Base-by-base conservation (phyloP, 2,888 invertebrate genomes). In the Plutella xylostella region DNA sequence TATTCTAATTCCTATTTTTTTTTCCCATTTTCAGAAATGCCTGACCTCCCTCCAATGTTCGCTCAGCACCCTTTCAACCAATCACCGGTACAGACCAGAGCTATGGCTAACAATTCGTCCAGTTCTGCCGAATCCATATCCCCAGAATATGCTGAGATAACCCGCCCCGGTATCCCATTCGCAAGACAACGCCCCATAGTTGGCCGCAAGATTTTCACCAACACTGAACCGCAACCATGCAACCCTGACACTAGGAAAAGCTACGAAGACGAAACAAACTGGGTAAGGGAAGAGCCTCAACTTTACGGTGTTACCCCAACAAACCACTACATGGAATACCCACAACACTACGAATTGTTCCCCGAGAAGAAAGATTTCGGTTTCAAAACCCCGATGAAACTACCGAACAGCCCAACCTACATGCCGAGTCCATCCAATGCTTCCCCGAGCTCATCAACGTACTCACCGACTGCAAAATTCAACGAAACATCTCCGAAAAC, bases 71-170 rank as follows among this genome's bases (percentile, higher is more conserved):
- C 42, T 19, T 49, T 20, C 25, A 7, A 34, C 20, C 52, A 52
- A 34, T 65, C 70, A 5, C 63, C 63, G 2, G 60, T 61, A 40
- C 56, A 47, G 20, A 65, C 61, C 18, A 58, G 65, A 0, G 52
- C 58, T 15, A 51, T 51, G 17, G 55, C 60, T 1, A 66, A 64
- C 21, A 65, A 59, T 12, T 80, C 77, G 0, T 78, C 78, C 7
- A 79, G 78, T 45, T 80, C 80, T 0, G 59, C 76, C 0, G 79
- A 82, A 37, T 76, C 76, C 0, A 65, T 62, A 2, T 78, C 80
- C n/a, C 77, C 80, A 0, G 80, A 77, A n/a, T 17, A 19, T 12
- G 11, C 35, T 19, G 18, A 35, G 17, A n/a, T 4, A 9, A 12
- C 28, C 14, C 17, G 4, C 25, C 17, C 12, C 9, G 12, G 17